Evolutionary conservation across 2,888 invertebrate genomes (phyloP).

Genomic region (Lasioglossum zephyrum): DNA sequence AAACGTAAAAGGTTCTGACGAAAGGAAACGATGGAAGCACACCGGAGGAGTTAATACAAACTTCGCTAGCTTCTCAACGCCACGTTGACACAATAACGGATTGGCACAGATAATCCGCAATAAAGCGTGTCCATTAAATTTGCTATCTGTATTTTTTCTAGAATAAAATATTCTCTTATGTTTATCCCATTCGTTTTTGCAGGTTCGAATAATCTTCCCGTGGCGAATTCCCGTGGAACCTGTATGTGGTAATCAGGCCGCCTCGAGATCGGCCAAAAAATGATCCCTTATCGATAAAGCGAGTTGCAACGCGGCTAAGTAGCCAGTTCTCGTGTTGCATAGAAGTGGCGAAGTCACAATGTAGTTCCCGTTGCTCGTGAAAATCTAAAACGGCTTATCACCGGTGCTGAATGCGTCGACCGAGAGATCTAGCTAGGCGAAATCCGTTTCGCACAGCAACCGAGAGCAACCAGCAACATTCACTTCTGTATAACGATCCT

Average conservation of each 20-base stretch:
- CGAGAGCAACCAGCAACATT: constrained; percentile 33
- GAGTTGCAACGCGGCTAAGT: background rate
- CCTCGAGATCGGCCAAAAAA: background rate
- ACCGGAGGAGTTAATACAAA: too few relatives aligned
- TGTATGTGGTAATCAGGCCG: background rate
- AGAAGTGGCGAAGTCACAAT: constrained; percentile 8
- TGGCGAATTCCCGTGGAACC: background rate
- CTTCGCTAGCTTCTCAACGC: background rate
- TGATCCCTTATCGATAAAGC: background rate
- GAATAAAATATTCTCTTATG: background rate
- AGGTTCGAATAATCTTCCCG: background rate
- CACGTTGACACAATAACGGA: background rate
- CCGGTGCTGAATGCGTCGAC: constrained; percentile 3
- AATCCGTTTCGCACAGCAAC: background rate
- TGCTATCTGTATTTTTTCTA: background rate
- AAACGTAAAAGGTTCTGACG: too few relatives aligned
- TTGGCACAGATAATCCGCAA: background rate
- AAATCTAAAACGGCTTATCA: constrained; percentile 31
- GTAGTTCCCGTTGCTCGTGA: background rate
- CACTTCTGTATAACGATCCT: constrained; percentile 43
- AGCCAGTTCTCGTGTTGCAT: background rate
- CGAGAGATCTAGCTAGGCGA: constrained; percentile 12
- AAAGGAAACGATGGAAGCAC: too few relatives aligned
- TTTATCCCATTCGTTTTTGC: background rate
- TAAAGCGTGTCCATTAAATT: background rate